Evolutionary conservation across 1,140 invertebrate species (phyloP), one percentile per base, ranked within the genome.

Genomic region (Planococcus citri): DNA sequence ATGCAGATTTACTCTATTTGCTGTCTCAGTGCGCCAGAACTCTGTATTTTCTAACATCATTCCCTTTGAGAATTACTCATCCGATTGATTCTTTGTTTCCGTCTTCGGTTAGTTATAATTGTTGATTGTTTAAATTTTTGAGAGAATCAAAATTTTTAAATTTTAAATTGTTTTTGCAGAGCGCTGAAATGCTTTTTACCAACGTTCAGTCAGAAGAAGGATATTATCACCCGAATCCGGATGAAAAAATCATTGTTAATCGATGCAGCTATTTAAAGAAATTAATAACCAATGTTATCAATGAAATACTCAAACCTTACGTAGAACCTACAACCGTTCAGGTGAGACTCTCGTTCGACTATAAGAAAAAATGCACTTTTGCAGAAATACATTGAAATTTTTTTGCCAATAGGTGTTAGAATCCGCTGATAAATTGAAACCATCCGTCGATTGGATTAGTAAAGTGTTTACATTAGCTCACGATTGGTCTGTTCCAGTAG

Each of bases 401-500:
- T n/a, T n/a, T n/a, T n/a, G n/a, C n/a, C 29, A 9, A 51, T 17
- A 64, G 60, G 60, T 24, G 3, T 10, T 27, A 9, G 60, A 64
- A 25, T 64, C 9, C 4, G 60, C 25, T 25, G 60, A 64, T 25
- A 64, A 64, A 17, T 64, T 64, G 22, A 64, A 64, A 64, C 60
- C 60, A 25, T 64, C 60, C 6, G 22, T 64, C 24, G 60, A 74
- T 8, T 91, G 88, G 85, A 88, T 90, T 79, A 78, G 84, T 74
- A 85, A 86, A 74, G 85, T 89, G 71, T 79, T 87, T 58, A 81
- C 81, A 21, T 77, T 96, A 24, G 88, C 89, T 0, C 83, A 85
- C 51, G 84, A 89, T 68, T 95, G 94, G 91, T 84, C 86, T 70
- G 78, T 95, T 29, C 86, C 91, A 76, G 80, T 83, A 21, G 89